Percentiles rank a stretch among this genome's conserved stretches.
phyloP scores from a whole-genome alignment of 2,888 invertebrate genomes.

The Dasypogon diadema region DNA sequence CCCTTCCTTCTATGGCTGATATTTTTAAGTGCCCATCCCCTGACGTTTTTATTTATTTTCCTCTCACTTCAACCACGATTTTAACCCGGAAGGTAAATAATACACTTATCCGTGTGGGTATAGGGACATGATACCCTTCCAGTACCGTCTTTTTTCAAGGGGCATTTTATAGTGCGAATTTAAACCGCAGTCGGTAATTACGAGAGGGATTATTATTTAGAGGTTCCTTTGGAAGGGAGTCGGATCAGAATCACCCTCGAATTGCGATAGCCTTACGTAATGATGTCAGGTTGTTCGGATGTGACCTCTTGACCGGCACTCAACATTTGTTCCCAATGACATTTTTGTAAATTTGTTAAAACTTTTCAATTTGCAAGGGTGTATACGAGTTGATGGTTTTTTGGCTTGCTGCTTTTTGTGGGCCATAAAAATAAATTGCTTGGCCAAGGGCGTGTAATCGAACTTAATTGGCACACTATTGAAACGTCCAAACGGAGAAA shows the following conservation, averaged over 20 bases:
- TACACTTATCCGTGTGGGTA: slow-evolving; percentile 48
- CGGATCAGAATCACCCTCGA: not conserved
- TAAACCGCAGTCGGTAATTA: not conserved
- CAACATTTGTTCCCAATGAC: not conserved
- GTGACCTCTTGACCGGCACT: slow-evolving; percentile 37
- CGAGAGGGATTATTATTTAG: not conserved
- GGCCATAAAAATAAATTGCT: slow-evolving; percentile 12
- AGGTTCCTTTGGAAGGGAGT: not conserved
- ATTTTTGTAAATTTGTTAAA: slow-evolving; percentile 45
- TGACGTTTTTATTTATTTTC: slow-evolving; percentile 40
- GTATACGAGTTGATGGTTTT: not conserved
- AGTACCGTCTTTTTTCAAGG: not conserved
- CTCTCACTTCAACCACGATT: slow-evolving; percentile 37
- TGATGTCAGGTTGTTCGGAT: slow-evolving; percentile 17
- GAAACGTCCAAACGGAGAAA: not conserved
- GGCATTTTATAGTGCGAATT: slow-evolving; percentile 8
- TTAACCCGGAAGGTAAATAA: slow-evolving; percentile 52
- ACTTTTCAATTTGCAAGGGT: slow-evolving; percentile 33
- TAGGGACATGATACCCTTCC: slow-evolving; percentile 14
- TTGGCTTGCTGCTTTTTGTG: slow-evolving; percentile 8
- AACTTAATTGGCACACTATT: slow-evolving; percentile 33
- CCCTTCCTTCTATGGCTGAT: not conserved
- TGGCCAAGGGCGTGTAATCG: slow-evolving; percentile 52
- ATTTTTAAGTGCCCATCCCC: slow-evolving; percentile 27
- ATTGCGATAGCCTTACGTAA: not conserved